A percentile compares a stretch with the other conserved stretches of the same genome.
Conservation (phyloP, 2,888 invertebrate genomes). For the Phania funesta region DNA sequence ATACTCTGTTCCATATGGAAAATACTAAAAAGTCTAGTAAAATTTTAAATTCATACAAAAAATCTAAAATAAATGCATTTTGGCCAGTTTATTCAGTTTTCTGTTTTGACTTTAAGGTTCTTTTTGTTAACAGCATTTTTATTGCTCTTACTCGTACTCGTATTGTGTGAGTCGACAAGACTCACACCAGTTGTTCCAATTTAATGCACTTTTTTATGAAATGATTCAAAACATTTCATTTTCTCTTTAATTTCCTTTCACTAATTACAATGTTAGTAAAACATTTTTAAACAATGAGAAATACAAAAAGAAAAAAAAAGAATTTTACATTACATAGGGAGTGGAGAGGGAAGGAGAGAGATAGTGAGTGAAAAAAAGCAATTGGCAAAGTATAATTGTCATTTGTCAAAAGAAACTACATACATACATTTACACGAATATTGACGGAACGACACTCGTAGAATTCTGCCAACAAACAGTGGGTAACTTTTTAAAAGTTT, state of each 20-base stretch:
- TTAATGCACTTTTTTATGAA: slow-evolving; percentile 10
- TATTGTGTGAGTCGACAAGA: neutral
- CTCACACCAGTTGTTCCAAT: slow-evolving; percentile 4
- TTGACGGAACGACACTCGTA: slow-evolving; percentile 1
- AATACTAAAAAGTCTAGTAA: neutral
- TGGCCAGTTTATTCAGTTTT: neutral
- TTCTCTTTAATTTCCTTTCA: slow-evolving; percentile 58
- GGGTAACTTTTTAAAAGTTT: neutral
- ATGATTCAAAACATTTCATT: slow-evolving; percentile 48
- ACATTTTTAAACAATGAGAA: slow-evolving; percentile 37
- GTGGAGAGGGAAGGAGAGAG: neutral
- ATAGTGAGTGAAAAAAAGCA: slow-evolving; percentile 58
- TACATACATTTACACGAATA: neutral
- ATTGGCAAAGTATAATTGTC: slow-evolving; percentile 69
- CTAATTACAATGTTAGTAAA: slow-evolving; percentile 60
- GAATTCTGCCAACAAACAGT: neutral
- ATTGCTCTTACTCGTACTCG: neutral
- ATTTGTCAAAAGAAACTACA: slow-evolving; percentile 62
- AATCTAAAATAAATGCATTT: neutral
- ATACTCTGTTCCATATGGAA: neutral
- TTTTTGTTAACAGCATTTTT: neutral
- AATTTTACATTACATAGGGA: slow-evolving; percentile 37
- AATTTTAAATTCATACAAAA: neutral
- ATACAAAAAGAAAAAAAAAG: neutral
- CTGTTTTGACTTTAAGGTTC: neutral